Evolutionary conservation across 2,797 vertebrate genomes (phyloP).

Genomic region (Pantherophis alleghaniensis): DNA sequence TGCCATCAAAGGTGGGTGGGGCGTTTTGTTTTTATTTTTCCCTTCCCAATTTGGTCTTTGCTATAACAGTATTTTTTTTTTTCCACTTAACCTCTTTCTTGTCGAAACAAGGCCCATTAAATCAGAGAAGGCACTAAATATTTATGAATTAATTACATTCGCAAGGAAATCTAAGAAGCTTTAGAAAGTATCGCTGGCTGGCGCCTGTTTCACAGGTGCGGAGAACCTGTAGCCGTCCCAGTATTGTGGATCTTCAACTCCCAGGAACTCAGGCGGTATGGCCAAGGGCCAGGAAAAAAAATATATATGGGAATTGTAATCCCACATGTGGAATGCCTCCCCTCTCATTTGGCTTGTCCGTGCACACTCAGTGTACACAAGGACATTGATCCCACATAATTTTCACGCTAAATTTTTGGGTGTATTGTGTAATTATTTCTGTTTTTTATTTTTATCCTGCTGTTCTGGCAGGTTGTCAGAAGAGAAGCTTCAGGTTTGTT

Average conservation of each 20-base stretch:
- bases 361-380: not conserved
- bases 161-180: not conserved
- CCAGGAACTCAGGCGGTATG: not conserved
- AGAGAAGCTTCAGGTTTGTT: not conserved
- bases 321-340: not conserved
- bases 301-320: not conserved
- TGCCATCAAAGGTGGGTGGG: not conserved
- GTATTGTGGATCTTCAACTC: not conserved
- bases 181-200: not conserved
- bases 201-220: not conserved
- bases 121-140: not conserved
- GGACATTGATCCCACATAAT: not conserved
- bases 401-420: not conserved
- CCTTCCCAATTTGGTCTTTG: not conserved
- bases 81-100: not conserved
- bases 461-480: not conserved
- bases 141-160: not conserved
- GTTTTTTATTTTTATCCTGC: not conserved
- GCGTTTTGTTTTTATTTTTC: not conserved
- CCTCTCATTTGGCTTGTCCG: not conserved
- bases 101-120: not conserved
- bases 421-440: not conserved
- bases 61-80: not conserved
- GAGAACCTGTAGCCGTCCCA: not conserved
- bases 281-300: not conserved